These are phyloP conservation scores for Drosophila parabipectinata DNA, from an alignment of 1,140 invertebrate species.

Conservation along the genomic window DNA sequence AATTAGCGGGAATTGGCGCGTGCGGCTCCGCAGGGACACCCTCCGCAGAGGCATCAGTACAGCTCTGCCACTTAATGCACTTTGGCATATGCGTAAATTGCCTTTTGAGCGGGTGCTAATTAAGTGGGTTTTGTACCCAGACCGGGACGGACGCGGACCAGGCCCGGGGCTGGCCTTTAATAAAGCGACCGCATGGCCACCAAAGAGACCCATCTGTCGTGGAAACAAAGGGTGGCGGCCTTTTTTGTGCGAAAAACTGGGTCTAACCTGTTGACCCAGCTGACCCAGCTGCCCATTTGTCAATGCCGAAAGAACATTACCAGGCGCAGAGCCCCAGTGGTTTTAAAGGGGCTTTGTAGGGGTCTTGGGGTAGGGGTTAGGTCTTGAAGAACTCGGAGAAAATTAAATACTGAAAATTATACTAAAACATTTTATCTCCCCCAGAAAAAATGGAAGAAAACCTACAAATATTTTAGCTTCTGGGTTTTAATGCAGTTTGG, in stretches of 20 bases:
- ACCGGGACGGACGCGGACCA: background rate
- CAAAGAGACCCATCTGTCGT: conserved; percentile 4
- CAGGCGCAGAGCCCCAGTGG: conserved; percentile 5
- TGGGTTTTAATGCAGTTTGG: no score
- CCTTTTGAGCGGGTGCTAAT: conserved; percentile 50
- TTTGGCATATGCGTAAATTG: conserved; percentile 64
- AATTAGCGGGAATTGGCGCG: conserved; percentile 51
- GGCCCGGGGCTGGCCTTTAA: conserved; percentile 27
- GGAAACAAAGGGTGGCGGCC: conserved; percentile 16
- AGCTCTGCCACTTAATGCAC: conserved; percentile 65
- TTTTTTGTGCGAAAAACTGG: conserved; percentile 7
- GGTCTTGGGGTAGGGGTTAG: background rate
- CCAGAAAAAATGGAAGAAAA: no score
- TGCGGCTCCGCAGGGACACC: conserved; percentile 33
- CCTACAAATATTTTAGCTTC: no score
- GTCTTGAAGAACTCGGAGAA: background rate
- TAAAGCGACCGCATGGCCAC: conserved; percentile 16
- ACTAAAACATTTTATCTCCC: no score
- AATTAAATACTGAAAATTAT: no score
- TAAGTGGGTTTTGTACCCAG: conserved; percentile 45
- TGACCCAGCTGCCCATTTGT: conserved; percentile 61
- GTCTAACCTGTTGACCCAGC: conserved; percentile 51
- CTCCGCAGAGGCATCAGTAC: conserved; percentile 9
- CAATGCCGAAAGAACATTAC: conserved; percentile 22
- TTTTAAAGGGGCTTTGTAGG: background rate